These are phyloP conservation scores for Numenius arquata DNA, from an alignment of 2,113 vertebrate genomes.

Conservation along the genomic window DNA sequence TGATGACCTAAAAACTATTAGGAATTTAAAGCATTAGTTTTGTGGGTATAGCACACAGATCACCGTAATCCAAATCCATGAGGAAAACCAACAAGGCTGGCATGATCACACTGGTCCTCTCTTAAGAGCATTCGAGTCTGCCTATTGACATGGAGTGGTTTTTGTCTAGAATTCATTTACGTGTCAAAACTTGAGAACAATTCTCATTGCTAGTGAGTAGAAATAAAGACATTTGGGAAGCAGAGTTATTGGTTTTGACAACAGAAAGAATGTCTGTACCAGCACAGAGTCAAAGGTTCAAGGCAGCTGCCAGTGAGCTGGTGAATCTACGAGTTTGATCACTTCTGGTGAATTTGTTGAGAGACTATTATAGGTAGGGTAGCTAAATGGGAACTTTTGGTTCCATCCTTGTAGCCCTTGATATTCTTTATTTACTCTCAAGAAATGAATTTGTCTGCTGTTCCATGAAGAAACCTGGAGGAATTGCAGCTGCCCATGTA, in stretches of 20 bases:
- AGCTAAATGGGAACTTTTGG: neutral
- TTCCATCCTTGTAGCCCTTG: neutral
- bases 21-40: neutral
- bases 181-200: neutral
- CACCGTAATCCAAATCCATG: neutral
- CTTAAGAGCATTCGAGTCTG: neutral
- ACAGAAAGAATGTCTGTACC: neutral
- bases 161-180: neutral
- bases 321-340: neutral
- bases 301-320: neutral
- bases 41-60: neutral
- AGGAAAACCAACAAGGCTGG: neutral
- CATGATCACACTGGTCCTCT: neutral
- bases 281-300: neutral
- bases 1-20: neutral
- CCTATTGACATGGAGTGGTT: rapidly evolving
- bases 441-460: neutral
- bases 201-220: neutral
- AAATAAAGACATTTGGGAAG: neutral
- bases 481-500: neutral
- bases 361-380: neutral
- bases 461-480: neutral
- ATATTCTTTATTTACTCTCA: neutral
- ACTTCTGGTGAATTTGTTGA: neutral
- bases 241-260: neutral